Base-by-base conservation (phyloP, 2,888 invertebrate genomes). In the Hetaerina titia region DNA sequence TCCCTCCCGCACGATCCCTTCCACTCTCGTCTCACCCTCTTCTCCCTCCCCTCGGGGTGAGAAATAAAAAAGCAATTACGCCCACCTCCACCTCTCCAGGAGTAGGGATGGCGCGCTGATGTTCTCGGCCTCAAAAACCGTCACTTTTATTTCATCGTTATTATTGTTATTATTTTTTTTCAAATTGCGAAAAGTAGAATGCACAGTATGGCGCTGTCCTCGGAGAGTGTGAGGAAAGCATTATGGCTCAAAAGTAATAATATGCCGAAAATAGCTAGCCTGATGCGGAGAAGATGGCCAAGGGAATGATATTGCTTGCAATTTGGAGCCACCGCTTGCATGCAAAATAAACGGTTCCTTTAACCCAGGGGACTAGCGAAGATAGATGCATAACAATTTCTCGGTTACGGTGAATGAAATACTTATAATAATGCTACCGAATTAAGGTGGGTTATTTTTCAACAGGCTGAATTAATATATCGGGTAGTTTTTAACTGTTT, bases 51-150 rank as follows among this genome's bases (percentile, higher is more conserved):
- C 89, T 11, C 58, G 17, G 63, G 90, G 63, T 74, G 69, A n/a
- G 92, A 92, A 69, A 92, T 92, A 92, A 92, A 92, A 92, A 92
- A 92, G 92, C 92, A 92, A 92, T 92, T 92, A 92, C 92, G 89
- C 56, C 58, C 89, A 22, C 81, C 60, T 60, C 60, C 60, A 60
- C 58, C 92, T 63, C 31, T 90, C 64, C 64, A 22, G 69, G 69
- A 89, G 56, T 45, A 19, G 63, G 63, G 22, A 64, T 25, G 90
- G 64, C 25, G 31, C 56, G 64, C 69, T 57, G 69, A 69, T 81
- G 74, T 89, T 89, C 57, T 58, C 89, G 89, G 57, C 58, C 89
- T 57, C 56, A 57, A 89, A 89, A 57, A 89, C 56, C 56, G 88
- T 69, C 56, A 56, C 69, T 56, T 92, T 92, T 92, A 81, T 81